A percentile compares a stretch with the other conserved stretches of the same genome.
Evolutionary conservation across 2,888 invertebrate species (phyloP).

Genomic region (Alloscopus bannaensis): DNA sequence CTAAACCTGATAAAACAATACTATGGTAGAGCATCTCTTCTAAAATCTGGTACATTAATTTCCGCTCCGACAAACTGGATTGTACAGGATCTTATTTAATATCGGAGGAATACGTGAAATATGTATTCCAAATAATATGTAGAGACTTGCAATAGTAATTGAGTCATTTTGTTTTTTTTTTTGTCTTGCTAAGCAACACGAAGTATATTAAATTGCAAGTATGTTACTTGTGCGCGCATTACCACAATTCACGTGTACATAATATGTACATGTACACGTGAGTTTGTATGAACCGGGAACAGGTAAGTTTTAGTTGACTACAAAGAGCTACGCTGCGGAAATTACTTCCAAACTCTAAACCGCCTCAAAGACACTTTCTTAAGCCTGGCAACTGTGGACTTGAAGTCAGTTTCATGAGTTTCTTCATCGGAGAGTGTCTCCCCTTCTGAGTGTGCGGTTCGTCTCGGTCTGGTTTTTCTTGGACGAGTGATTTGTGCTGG

Average conservation of each 20-base stretch:
- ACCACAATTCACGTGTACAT: not conserved
- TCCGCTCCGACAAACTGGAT: not conserved
- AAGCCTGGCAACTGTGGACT: constrained; percentile 85
- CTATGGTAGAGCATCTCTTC: not conserved
- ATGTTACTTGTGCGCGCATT: no score
- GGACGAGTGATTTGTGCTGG: constrained; percentile 74
- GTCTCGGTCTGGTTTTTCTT: constrained; percentile 76
- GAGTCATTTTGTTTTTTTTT: constrained; percentile 1
- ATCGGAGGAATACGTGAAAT: not conserved
- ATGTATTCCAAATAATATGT: not conserved
- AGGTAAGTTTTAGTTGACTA: no score
- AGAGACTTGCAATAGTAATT: not conserved
- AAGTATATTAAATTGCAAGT: no score
- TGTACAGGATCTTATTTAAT: not conserved
- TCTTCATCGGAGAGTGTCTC: constrained; percentile 82
- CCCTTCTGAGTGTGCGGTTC: constrained; percentile 85
- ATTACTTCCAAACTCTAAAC: constrained; percentile 85
- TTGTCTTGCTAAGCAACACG: not conserved
- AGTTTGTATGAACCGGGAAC: not conserved
- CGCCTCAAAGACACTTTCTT: constrained; percentile 88
- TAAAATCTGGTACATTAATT: not conserved
- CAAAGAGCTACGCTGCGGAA: not conserved
- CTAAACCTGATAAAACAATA: constrained; percentile 31
- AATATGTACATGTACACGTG: not conserved
- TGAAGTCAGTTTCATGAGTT: constrained; percentile 80